These are phyloP conservation scores for Acleris literana DNA, from an alignment of 2,888 invertebrate species.

Conservation along the genomic window DNA sequence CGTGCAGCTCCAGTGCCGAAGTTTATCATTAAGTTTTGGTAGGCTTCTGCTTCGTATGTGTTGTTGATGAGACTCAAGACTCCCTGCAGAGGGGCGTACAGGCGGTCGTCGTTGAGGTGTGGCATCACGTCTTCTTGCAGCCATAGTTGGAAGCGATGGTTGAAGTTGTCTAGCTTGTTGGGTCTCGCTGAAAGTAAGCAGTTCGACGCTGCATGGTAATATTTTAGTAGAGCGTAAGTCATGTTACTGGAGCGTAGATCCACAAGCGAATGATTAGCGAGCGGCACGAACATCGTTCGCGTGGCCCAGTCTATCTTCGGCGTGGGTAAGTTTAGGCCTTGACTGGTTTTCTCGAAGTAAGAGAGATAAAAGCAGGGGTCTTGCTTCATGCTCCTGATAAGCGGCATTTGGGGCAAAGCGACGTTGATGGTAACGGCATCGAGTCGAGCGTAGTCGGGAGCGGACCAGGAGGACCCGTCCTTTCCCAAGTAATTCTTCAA, in stretches of 20 bases:
- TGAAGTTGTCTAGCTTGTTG: constrained; percentile 69
- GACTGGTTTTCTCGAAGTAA: constrained; percentile 57
- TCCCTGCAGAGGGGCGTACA: constrained; percentile 83
- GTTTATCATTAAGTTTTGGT: background rate
- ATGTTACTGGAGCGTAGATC: constrained; percentile 52
- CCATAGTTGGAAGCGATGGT: constrained; percentile 81
- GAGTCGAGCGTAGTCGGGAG: constrained; percentile 51
- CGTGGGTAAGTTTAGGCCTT: constrained; percentile 71
- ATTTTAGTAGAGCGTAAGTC: constrained; percentile 77
- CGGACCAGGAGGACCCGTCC: constrained; percentile 84
- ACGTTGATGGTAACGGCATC: constrained; percentile 55
- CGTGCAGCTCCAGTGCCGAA: background rate
- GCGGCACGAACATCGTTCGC: constrained; percentile 85
- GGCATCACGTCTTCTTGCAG: constrained; percentile 74
- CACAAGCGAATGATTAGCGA: constrained; percentile 66
- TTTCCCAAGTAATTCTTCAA: constrained; percentile 83
- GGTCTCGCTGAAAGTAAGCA: constrained; percentile 73
- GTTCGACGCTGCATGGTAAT: constrained; percentile 79
- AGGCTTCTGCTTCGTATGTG: constrained; percentile 35
- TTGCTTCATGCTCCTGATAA: constrained; percentile 42
- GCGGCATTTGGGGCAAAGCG: constrained; percentile 43
- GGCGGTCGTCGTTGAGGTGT: constrained; percentile 83
- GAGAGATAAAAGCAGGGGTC: constrained; percentile 60
- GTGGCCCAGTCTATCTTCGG: constrained; percentile 85
- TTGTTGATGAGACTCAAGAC: constrained; percentile 67